Evolutionary conservation across 2,888 invertebrate genomes (phyloP).

Genomic region (Poecilus cupreus): DNA sequence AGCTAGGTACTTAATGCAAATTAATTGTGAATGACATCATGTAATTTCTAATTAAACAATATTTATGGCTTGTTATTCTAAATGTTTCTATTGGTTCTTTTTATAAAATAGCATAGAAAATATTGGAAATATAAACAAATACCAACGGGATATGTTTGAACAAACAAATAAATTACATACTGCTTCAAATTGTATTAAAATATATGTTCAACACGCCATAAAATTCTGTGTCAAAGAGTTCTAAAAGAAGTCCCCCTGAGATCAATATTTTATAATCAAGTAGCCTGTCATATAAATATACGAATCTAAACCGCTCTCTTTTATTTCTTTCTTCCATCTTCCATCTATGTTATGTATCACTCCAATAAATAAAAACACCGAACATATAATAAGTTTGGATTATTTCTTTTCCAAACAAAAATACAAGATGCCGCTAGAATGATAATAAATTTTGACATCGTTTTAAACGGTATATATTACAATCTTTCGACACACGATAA

Average conservation of each 20-base stretch:
- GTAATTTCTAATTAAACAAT: too few species aligned
- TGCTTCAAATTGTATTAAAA: constrained; percentile 20
- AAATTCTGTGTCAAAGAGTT: background rate
- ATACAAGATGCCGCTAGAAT: background rate
- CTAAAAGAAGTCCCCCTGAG: constrained; percentile 4
- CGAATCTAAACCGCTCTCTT: constrained; percentile 14
- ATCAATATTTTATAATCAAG: constrained; percentile 44
- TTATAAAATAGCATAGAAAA: too few species aligned
- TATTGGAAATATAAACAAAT: too few species aligned
- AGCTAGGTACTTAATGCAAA: too few species aligned
- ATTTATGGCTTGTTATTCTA: too few species aligned
- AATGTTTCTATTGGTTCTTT: too few species aligned
- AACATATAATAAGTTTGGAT: constrained; percentile 18
- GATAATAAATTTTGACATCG: too few species aligned
- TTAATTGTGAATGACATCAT: too few species aligned
- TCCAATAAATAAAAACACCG: constrained; percentile 25
- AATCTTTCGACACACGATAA: too few species aligned
- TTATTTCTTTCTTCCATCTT: background rate
- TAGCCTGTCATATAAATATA: constrained; percentile 37
- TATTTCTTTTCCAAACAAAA: constrained; percentile 7
- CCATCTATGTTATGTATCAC: background rate
- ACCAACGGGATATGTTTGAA: background rate
- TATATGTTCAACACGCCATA: constrained; percentile 23
- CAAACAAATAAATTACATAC: background rate
- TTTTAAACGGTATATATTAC: too few species aligned